Percentiles rank a stretch among this genome's conserved stretches.
Conservation (phyloP, 23 tunicate species). For the Trididemnum nubilum region DNA sequence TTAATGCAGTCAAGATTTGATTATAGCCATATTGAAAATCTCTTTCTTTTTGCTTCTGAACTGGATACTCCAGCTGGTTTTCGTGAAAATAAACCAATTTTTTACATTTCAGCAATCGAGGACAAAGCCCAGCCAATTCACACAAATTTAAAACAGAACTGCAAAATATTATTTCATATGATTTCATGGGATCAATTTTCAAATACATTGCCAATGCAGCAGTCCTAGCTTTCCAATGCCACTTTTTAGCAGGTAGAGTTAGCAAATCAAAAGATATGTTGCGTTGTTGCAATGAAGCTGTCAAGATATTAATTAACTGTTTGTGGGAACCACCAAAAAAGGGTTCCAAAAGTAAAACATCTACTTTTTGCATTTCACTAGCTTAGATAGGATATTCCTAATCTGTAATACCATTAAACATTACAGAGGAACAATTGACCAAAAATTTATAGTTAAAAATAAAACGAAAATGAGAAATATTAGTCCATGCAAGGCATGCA, state of each 20-base stretch:
- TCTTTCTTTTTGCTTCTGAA: slow-evolving; percentile 56
- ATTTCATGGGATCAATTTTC: slow-evolving; percentile 33
- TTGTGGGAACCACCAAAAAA: slow-evolving; percentile 96
- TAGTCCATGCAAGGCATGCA: too few species aligned
- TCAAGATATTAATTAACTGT: slow-evolving; percentile 57
- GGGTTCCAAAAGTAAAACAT: slow-evolving; percentile 70
- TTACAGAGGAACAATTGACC: too few species aligned
- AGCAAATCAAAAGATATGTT: slow-evolving; percentile 28
- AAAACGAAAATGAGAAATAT: too few species aligned
- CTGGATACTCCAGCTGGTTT: slow-evolving; percentile 94
- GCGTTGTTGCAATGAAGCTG: background rate
- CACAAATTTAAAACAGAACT: slow-evolving; percentile 72
- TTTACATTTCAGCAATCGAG: slow-evolving; percentile 29
- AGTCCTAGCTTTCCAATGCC: slow-evolving; percentile 95
- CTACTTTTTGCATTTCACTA: background rate
- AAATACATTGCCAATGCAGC: slow-evolving; percentile 46
- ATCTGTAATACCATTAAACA: too few species aligned
- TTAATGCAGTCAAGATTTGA: slow-evolving; percentile 80
- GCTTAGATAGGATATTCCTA: too few species aligned
- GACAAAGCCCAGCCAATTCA: slow-evolving; percentile 66
- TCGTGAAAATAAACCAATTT: slow-evolving; percentile 95
- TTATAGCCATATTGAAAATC: slow-evolving; percentile 95
- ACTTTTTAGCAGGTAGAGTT: slow-evolving; percentile 83
- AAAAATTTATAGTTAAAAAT: too few species aligned
- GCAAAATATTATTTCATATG: slow-evolving; percentile 59